Conservation (phyloP, 2,797 vertebrate species). For the Thaleichthys pacificus region DNA sequence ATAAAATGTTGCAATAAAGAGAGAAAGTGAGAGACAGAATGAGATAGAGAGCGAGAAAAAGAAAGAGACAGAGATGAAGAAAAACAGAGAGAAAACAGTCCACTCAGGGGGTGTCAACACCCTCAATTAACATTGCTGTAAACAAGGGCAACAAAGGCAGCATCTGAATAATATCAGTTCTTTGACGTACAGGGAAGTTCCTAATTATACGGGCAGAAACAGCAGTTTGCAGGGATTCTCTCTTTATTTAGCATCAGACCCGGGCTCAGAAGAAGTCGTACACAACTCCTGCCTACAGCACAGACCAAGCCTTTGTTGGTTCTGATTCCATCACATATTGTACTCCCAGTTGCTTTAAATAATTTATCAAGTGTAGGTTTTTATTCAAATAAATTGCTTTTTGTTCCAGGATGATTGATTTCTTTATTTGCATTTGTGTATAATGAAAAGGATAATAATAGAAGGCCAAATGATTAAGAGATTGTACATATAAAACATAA, state of each 20-base stretch:
- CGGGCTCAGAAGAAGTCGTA: slow-evolving; percentile 38
- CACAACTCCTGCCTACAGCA: slow-evolving; percentile 51
- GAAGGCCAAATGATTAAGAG: background rate
- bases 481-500: background rate
- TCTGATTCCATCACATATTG: slow-evolving; percentile 43
- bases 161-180: slow-evolving; percentile 56
- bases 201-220: slow-evolving; percentile 62
- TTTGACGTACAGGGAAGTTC: slow-evolving; percentile 44
- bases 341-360: slow-evolving; percentile 71
- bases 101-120: slow-evolving; percentile 39
- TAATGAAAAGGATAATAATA: slow-evolving; percentile 40
- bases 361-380: slow-evolving; percentile 70
- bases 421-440: slow-evolving; percentile 33
- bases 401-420: slow-evolving; percentile 45
- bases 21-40: background rate
- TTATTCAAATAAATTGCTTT: slow-evolving; percentile 63
- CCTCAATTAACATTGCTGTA: slow-evolving; percentile 61
- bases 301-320: slow-evolving; percentile 49
- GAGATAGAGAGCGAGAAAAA: background rate
- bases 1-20: background rate
- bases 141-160: slow-evolving; percentile 63
- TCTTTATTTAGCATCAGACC: slow-evolving; percentile 66
- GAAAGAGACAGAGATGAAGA: slow-evolving; percentile 10
- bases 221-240: slow-evolving; percentile 35
- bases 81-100: slow-evolving; percentile 36